Conservation (phyloP, 2,113 vertebrate genomes). For the Gambusia holbrooki region DNA sequence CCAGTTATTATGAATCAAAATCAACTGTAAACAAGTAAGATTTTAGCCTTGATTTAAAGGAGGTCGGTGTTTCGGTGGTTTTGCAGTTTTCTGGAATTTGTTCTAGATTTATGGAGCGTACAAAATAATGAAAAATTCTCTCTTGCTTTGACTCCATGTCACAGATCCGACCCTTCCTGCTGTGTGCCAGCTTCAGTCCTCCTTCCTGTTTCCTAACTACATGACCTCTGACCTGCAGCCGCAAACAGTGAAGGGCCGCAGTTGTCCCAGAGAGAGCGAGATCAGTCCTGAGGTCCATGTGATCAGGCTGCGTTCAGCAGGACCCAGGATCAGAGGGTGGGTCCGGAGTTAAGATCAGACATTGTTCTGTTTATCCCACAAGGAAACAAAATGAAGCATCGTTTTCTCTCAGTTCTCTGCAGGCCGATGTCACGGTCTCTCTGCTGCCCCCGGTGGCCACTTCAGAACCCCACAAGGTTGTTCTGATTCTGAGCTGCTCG, state of each 20-base stretch:
- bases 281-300: slow-evolving; percentile 74
- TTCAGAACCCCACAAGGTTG: slow-evolving; percentile 54
- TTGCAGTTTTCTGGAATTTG: too few species aligned
- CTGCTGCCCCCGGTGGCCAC: slow-evolving; percentile 63
- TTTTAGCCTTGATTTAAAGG: too few species aligned
- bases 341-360: not conserved
- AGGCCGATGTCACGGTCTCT: slow-evolving; percentile 78
- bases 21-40: too few species aligned
- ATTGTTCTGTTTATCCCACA: not conserved
- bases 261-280: not conserved
- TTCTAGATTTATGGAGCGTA: too few species aligned
- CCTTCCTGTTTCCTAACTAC: slow-evolving; percentile 77
- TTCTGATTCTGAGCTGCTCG: slow-evolving; percentile 79
- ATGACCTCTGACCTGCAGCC: slow-evolving; percentile 77
- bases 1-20: too few species aligned
- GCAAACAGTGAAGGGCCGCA: slow-evolving; percentile 75
- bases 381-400: not conserved
- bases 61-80: too few species aligned
- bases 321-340: slow-evolving; percentile 74
- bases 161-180: slow-evolving; percentile 72
- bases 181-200: slow-evolving; percentile 73
- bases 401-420: slow-evolving; percentile 52
- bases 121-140: too few species aligned
- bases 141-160: not conserved
- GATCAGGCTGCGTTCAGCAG: slow-evolving; percentile 76